Conservation (phyloP, 2,888 invertebrate genomes). For the Eupithecia insigniata region DNA sequence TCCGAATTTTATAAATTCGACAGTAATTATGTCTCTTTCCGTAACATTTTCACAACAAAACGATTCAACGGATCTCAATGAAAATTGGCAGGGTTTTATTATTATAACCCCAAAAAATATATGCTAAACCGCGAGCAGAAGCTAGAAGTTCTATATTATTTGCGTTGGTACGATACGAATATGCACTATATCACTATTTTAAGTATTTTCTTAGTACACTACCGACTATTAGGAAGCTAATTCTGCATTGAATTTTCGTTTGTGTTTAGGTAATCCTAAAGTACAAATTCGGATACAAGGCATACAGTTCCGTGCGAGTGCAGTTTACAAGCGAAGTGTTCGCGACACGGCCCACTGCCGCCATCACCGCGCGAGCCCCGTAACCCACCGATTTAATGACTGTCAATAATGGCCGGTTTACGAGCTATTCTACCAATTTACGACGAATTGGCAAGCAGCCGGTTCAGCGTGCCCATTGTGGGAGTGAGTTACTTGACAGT, state of each 20-base stretch:
- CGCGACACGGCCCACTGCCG: slow-evolving; percentile 32
- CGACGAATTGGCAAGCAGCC: slow-evolving; percentile 77
- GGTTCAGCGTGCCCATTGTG: slow-evolving; percentile 61
- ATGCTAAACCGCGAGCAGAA: background rate
- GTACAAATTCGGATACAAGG: slow-evolving; percentile 9
- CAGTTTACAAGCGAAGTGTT: slow-evolving; percentile 23
- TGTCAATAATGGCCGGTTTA: slow-evolving; percentile 78
- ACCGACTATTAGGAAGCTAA: background rate
- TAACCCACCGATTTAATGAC: slow-evolving; percentile 76
- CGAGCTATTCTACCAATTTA: slow-evolving; percentile 77
- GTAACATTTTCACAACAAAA: background rate
- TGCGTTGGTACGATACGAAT: background rate
- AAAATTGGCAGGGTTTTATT: background rate
- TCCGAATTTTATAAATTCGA: too few species aligned
- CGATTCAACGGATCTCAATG: background rate
- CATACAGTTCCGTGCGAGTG: slow-evolving; percentile 26
- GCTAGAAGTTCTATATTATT: background rate
- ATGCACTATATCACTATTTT: background rate
- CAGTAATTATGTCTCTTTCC: too few species aligned
- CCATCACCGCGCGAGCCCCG: slow-evolving; percentile 56
- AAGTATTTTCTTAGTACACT: background rate
- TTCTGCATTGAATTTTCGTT: background rate
- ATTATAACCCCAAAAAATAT: background rate
- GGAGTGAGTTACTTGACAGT: slow-evolving; percentile 42
- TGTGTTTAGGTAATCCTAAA: background rate